Evolutionary conservation across 2,888 invertebrate genomes (phyloP).

Genomic region (Icerya purchasi): DNA sequence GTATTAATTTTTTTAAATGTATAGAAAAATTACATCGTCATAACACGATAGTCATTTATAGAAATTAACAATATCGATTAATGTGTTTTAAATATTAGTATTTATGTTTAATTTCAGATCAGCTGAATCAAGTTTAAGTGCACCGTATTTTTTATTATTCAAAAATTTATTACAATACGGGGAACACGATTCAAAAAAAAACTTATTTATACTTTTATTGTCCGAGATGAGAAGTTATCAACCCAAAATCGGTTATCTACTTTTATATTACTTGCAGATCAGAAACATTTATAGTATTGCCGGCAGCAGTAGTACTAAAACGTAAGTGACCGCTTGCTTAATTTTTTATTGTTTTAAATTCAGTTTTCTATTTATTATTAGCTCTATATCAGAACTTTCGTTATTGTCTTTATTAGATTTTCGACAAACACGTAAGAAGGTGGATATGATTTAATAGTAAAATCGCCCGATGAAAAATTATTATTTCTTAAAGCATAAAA

Average conservation of each 20-base stretch:
- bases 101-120: conserved; percentile 24
- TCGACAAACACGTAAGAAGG: no score
- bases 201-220: conserved; percentile 54
- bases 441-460: no score
- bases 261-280: conserved; percentile 47
- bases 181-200: conserved; percentile 50
- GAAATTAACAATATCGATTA: neutral
- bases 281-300: conserved; percentile 12
- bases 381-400: no score
- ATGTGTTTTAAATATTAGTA: neutral
- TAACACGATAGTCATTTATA: neutral
- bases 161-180: conserved; percentile 52
- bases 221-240: conserved; percentile 53
- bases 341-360: no score
- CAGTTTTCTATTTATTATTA: no score
- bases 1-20: no score
- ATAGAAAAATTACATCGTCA: no score
- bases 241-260: conserved; percentile 57
- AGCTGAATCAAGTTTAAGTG: conserved; percentile 53
- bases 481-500: no score
- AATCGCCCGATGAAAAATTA: no score
- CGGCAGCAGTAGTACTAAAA: conserved; percentile 15
- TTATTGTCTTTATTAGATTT: no score
- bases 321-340: no score
- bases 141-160: conserved; percentile 71